Conservation (phyloP, 2,797 vertebrate genomes). For the Synaphobranchus kaupii region DNA sequence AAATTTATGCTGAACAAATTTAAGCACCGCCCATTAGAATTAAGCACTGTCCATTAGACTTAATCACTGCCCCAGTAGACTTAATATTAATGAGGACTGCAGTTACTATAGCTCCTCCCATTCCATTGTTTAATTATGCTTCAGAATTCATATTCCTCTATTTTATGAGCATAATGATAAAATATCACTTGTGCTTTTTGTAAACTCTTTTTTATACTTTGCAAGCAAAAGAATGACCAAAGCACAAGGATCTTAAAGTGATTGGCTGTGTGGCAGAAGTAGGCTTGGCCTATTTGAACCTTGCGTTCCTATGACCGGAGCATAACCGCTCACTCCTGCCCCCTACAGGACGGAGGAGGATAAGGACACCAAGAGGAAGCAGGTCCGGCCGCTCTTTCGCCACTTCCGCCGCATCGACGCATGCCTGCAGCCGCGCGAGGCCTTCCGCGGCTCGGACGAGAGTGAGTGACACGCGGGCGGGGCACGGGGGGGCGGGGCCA, state of each 20-base stretch:
- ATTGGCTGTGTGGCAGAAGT: neutral
- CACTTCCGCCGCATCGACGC: slow-evolving; percentile 94
- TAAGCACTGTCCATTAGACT: too few species aligned
- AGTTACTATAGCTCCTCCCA: neutral
- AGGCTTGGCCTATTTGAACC: neutral
- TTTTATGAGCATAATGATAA: too few species aligned
- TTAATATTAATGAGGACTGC: too few species aligned
- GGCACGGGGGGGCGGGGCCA: neutral
- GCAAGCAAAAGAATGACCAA: neutral
- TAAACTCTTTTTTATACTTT: neutral
- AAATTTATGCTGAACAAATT: too few species aligned
- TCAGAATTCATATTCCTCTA: neutral
- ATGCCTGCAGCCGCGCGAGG: slow-evolving; percentile 92
- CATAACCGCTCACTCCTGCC: neutral
- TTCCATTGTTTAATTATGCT: neutral
- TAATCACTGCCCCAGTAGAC: too few species aligned
- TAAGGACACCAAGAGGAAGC: slow-evolving; percentile 85
- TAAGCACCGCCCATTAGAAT: too few species aligned
- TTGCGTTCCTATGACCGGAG: too few species aligned
- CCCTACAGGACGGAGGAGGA: slow-evolving; percentile 81
- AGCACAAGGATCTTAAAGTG: neutral
- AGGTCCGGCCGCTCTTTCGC: slow-evolving; percentile 91
- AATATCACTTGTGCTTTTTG: too few species aligned
- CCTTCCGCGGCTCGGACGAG: slow-evolving; percentile 92
- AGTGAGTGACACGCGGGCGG: slow-evolving; percentile 72